Conservation (phyloP, 2,113 vertebrate genomes). For the Vulpes vulpes region DNA sequence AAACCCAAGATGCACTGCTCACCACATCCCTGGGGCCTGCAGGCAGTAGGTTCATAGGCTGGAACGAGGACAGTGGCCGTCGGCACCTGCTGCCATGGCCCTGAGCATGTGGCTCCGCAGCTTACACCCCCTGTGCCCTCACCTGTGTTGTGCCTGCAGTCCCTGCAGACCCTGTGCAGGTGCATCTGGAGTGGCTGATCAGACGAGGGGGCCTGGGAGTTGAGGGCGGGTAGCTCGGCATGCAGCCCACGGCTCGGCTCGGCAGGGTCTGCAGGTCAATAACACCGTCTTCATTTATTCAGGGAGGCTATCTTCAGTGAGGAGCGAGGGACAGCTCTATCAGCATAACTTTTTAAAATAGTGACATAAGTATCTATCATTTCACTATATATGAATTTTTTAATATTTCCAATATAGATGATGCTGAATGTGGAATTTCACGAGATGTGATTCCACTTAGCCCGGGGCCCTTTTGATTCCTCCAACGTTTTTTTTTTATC, state of each 20-base stretch:
- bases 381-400: conserved; percentile 83
- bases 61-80: background rate
- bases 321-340: conserved; percentile 22
- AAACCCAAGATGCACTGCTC: fast-evolving
- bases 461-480: conserved; percentile 76
- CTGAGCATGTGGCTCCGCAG: fast-evolving
- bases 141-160: fast-evolving
- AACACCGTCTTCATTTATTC: background rate
- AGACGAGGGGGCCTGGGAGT: fast-evolving
- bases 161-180: fast-evolving
- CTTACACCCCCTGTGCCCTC: fast-evolving
- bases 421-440: conserved; percentile 77
- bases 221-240: background rate
- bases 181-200: fast-evolving
- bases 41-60: fast-evolving
- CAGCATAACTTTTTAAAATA: conserved; percentile 70
- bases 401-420: conserved; percentile 81
- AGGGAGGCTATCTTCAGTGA: background rate
- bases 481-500: conserved; percentile 73
- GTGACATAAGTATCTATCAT: conserved; percentile 83
- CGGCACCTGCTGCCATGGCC: fast-evolving
- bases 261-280: background rate
- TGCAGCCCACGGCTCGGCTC: fast-evolving
- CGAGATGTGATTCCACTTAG: conserved; percentile 71
- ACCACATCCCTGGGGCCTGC: fast-evolving